Base-by-base conservation (phyloP, 2,888 invertebrate species). In the Pyrrhosoma nymphula region DNA sequence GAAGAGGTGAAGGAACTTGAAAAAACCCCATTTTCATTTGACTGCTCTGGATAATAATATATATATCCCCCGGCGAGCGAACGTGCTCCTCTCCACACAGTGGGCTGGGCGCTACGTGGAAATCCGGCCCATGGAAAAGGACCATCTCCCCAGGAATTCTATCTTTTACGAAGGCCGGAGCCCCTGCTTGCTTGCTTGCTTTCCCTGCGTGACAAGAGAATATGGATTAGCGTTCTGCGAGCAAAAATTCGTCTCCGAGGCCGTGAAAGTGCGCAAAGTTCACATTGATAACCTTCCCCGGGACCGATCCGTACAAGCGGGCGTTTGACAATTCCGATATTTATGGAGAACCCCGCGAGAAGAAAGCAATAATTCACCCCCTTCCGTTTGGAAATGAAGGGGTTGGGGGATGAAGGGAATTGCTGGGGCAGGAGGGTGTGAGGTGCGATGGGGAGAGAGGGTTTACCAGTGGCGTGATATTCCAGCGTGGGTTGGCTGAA, bases 341-440 rank as follows among this genome's bases (percentile, higher is more conserved):
- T 82, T 82, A 82, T 82, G 82, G 82, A 23, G 82, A 6, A 23
- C 82, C 69, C 35, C 82, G 35, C 82, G 82, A 82, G 82, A 82
- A 82, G 82, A 82, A 82, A 82, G 82, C 82, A 82, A 82, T 82
- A 82, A 82, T 82, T 82, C 82, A 82, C 30, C 82, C 82, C 35
- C 82, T 35, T n/a, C 82, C 35, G 8, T 16, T 23, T 0, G 82
- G 35, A 35, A n/a, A 82, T 16, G 16, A 60, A 60, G 35, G 82
- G 82, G 82, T 30, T 12, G 82, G 1, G 35, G 82, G 82, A 14
- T 3, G 14, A 35, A 82, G 0, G 69, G 69, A 26, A n/a, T n/a
- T 26, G 4, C 69, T 60, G 69, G 69, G 69, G 69, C 10, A 26
- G 69, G 69, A n/a, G 1, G 69, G 69, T 26, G 12, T 26, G 10